Percentiles rank a stretch among this genome's conserved stretches.
These are phyloP conservation scores for Atractosteus spatula DNA, from an alignment of 2,113 vertebrate species.

Conservation along the genomic window DNA sequence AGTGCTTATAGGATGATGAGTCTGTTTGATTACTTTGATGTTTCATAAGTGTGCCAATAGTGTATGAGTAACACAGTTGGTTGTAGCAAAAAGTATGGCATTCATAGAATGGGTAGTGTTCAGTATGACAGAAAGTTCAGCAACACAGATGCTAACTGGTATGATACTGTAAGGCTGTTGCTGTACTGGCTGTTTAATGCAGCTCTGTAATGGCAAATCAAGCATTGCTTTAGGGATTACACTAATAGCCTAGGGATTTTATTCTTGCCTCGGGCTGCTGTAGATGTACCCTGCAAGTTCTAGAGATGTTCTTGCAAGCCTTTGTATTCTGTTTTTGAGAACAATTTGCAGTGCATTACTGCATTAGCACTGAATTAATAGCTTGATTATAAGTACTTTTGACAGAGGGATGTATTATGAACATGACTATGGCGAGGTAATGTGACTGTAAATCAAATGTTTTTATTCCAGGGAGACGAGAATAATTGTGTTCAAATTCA, in stretches of 20 bases:
- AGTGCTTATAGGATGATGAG: no score
- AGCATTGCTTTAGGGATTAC: background rate
- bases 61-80: background rate
- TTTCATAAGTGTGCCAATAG: background rate
- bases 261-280: background rate
- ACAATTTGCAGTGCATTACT: background rate
- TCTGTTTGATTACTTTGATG: background rate
- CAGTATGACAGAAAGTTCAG: conserved; percentile 4
- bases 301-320: background rate
- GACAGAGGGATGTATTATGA: background rate
- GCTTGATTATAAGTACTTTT: background rate
- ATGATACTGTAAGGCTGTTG: background rate
- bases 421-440: background rate
- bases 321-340: background rate
- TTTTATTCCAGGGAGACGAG: background rate
- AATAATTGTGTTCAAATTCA: background rate
- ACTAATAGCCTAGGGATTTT: no score
- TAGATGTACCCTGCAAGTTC: background rate
- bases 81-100: background rate
- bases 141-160: no score
- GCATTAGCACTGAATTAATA: background rate
- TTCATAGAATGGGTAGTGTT: background rate
- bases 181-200: background rate
- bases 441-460: background rate
- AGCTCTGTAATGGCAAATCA: background rate